Evolutionary conservation across 2,113 vertebrate species (phyloP).

Genomic region (Narcine bancroftii): DNA sequence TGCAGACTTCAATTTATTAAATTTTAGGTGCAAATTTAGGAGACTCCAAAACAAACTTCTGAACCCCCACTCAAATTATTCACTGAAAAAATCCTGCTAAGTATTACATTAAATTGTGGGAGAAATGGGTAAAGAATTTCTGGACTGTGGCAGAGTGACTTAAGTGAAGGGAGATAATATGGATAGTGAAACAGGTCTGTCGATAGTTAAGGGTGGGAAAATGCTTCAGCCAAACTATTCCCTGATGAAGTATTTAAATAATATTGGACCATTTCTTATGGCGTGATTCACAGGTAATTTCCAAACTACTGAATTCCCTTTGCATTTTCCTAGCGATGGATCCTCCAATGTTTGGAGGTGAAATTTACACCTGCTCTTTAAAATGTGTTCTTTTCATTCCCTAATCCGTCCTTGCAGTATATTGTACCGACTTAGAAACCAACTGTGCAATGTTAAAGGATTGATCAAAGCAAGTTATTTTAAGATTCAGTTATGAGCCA

Average conservation of each 20-base stretch:
- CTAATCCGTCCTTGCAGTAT: neutral
- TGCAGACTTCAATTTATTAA: neutral
- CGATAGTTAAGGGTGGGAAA: too few relatives aligned
- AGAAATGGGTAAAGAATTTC: too few relatives aligned
- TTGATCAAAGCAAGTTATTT: neutral
- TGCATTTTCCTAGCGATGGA: neutral
- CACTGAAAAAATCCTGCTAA: neutral
- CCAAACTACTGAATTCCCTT: neutral
- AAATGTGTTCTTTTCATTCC: neutral
- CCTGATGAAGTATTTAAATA: neutral
- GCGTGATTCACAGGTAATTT: neutral
- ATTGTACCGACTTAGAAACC: neutral
- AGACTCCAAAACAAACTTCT: neutral
- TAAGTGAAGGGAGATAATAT: too few relatives aligned
- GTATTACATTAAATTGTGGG: neutral
- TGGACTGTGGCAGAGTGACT: too few relatives aligned
- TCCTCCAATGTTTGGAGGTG: neutral
- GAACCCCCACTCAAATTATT: neutral
- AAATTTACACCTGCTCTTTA: neutral
- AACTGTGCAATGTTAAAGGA: neutral
- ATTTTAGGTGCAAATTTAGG: neutral
- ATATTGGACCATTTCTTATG: neutral
- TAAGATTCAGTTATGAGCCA: neutral
- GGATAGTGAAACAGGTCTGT: too few relatives aligned
- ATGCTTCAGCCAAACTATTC: neutral